Evolutionary conservation across 2,888 invertebrate genomes (phyloP).

Genomic region (Dynastes maya): DNA sequence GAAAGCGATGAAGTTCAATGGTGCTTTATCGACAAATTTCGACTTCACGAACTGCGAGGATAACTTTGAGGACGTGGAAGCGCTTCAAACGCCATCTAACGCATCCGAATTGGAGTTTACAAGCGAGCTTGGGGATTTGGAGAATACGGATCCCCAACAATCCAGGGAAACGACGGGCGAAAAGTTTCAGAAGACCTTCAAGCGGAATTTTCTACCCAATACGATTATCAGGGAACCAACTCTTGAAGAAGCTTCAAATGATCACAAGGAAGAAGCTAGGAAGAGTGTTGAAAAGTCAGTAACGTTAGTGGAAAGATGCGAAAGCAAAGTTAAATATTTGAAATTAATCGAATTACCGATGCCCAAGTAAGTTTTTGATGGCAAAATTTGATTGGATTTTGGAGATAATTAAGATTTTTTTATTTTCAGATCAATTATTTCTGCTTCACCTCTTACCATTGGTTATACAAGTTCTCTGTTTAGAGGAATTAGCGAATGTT

Average conservation of each 20-base stretch:
- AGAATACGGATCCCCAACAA: conserved; percentile 54
- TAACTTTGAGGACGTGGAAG: conserved; percentile 73
- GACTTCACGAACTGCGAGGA: conserved; percentile 64
- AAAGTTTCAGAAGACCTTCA: conserved; percentile 67
- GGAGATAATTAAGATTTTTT: neutral
- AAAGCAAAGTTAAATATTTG: conserved; percentile 43
- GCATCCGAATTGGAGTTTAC: conserved; percentile 81
- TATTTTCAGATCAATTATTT: conserved; percentile 41
- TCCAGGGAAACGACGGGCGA: conserved; percentile 57
- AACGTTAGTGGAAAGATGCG: neutral
- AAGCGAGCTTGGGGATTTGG: conserved; percentile 66
- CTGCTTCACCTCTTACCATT: conserved; percentile 37
- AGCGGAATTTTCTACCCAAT: conserved; percentile 70
- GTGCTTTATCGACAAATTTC: conserved; percentile 55
- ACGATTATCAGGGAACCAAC: conserved; percentile 68
- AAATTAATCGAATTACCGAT: conserved; percentile 75
- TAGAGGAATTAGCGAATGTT: conserved; percentile 77
- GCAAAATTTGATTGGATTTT: neutral
- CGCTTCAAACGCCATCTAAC: conserved; percentile 84
- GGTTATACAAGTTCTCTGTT: conserved; percentile 77
- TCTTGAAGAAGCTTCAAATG: neutral
- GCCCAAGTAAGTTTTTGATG: conserved; percentile 70
- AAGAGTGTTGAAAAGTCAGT: neutral
- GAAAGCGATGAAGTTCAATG: conserved; percentile 73
- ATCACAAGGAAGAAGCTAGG: neutral